Evolutionary conservation across 2,113 vertebrate genomes (phyloP), one percentile per base, ranked within the genome.

Genomic region (Diphyllodes magnificus): DNA sequence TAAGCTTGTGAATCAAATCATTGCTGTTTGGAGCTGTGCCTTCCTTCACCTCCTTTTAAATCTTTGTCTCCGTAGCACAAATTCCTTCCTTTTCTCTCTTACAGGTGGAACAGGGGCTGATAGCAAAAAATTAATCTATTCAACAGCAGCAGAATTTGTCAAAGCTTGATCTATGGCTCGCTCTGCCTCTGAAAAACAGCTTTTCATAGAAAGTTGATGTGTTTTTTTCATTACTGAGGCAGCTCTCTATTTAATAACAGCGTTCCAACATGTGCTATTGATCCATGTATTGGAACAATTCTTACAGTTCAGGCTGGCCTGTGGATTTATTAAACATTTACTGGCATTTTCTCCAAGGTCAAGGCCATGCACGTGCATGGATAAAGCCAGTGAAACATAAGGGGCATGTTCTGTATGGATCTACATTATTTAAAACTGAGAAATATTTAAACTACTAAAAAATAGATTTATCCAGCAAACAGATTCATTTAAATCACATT

Each of bases 101-200:
- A 24, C 20, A 68, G 77, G 64, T 59, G 42, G 33, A 80, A 92
- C 56, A 37, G 21, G 61, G 30, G 75, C 23, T 53, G 44, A 57
- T 57, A 72, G 15, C 73, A 69, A 78, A 82, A 91, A 59, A 40
- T 24, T 64, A 11, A 80, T 83, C 71, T 39, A 65, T 69, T 93
- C 59, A 54, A 31, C 47, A 73, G 30, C 0, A 87, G 76, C 19
- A 77, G 71, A 63, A 83, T 90, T 93, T 93, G 68, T 90, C 92
- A 90, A 57, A 63, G 56, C 39, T 78, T 90, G 90, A 93, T 93
- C 80, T 73, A 63, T 75, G 64, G 88, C 63, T 94, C 79, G 44
- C 14, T 65, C 28, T 87, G 33, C 65, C 50, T 75, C 70, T n/a
- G 22, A 82, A 86, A 91, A 78, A 18, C 15, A 64, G 31, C 49